Evolutionary conservation across 2,797 vertebrate genomes (phyloP).

Genomic region (Platyrinchus mystaceus): DNA sequence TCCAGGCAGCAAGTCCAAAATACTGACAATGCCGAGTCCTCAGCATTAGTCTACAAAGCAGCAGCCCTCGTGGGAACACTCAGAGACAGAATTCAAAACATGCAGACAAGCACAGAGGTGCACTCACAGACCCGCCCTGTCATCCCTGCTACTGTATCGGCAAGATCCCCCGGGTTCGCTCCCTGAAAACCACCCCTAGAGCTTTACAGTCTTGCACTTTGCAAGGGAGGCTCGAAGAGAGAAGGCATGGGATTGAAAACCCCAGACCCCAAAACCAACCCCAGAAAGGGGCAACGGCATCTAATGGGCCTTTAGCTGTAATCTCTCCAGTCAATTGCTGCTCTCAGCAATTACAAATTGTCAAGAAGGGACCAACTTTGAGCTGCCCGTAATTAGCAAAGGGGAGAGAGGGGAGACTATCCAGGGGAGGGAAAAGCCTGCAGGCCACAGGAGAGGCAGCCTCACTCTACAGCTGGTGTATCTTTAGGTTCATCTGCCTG

Average conservation of each 20-base stretch:
- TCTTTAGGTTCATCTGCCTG: conserved; percentile 52
- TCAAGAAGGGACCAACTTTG: background rate
- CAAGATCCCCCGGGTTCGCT: background rate
- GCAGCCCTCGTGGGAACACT: background rate
- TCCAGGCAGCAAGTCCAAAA: background rate
- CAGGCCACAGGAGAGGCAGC: conserved; percentile 13
- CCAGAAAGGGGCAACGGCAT: background rate
- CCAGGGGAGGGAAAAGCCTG: background rate
- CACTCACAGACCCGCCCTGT: background rate
- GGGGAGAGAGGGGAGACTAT: background rate
- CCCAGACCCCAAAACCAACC: fast-evolving
- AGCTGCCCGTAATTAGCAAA: background rate
- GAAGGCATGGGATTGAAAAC: background rate
- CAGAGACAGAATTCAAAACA: background rate
- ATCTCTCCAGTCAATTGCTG: background rate
- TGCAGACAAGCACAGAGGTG: background rate
- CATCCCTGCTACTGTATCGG: background rate
- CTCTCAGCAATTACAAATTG: background rate
- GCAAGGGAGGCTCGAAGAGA: background rate
- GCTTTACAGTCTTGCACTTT: background rate
- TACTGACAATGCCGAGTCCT: background rate
- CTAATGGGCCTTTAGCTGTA: background rate
- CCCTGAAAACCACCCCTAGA: background rate
- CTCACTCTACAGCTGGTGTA: background rate
- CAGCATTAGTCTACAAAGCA: background rate